These are phyloP conservation scores for Pantherophis alleghaniensis DNA, from an alignment of 2,797 vertebrate species.

Conservation along the genomic window DNA sequence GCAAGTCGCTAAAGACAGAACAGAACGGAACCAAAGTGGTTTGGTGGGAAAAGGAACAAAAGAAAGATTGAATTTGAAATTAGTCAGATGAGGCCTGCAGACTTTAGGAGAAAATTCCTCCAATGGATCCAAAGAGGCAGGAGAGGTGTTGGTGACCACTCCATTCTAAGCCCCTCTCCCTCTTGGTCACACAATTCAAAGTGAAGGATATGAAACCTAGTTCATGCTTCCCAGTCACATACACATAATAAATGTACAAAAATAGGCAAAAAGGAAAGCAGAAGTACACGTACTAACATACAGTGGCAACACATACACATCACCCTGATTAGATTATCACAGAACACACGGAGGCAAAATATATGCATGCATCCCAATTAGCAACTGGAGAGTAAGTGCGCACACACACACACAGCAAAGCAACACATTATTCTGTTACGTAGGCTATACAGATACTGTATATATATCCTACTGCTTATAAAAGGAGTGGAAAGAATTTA, in stretches of 20 bases:
- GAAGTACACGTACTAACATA: neutral
- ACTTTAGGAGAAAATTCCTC: neutral
- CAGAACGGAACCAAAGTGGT: neutral
- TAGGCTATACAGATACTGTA: neutral
- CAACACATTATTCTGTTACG: neutral
- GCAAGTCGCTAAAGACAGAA: neutral
- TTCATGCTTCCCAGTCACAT: neutral
- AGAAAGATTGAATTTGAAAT: neutral
- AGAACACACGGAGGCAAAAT: neutral
- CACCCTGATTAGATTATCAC: neutral
- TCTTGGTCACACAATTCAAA: neutral
- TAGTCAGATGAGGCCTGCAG: neutral
- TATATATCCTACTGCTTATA: too few species aligned
- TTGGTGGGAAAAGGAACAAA: neutral
- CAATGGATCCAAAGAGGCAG: neutral
- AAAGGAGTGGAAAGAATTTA: too few species aligned
- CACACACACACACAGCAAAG: neutral
- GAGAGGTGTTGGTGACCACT: neutral
- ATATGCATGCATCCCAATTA: neutral
- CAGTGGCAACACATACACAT: neutral
- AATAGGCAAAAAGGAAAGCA: neutral
- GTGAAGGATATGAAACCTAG: neutral
- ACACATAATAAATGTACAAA: neutral
- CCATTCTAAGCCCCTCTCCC: neutral
- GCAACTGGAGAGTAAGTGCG: neutral